These are phyloP conservation scores for Standfussiana lucernea DNA, from an alignment of 2,888 invertebrate genomes.

Conservation along the genomic window DNA sequence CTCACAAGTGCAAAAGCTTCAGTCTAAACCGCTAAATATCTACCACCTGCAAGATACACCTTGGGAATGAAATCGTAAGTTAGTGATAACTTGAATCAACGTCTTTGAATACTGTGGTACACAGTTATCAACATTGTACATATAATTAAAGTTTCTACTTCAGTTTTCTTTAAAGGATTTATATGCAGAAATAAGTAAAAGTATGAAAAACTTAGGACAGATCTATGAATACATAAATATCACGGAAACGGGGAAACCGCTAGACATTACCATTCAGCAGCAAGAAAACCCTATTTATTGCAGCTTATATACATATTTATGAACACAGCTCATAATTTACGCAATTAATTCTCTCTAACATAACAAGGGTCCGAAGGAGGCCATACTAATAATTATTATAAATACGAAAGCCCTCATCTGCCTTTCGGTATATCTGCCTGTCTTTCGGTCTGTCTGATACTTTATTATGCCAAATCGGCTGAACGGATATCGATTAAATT, in stretches of 20 bases:
- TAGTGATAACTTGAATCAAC: not conserved
- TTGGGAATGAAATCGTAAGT: not conserved
- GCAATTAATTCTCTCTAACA: constrained; percentile 28
- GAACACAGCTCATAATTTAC: constrained; percentile 17
- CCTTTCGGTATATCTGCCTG: not conserved
- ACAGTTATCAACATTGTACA: too few relatives aligned
- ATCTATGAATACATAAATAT: constrained; percentile 30
- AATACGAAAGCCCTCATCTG: not conserved
- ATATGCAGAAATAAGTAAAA: not conserved
- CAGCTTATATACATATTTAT: constrained; percentile 26
- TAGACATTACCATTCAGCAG: not conserved
- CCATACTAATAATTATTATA: not conserved
- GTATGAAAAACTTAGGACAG: constrained; percentile 16
- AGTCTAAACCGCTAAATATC: not conserved
- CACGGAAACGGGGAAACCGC: not conserved
- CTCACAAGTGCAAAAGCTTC: not conserved
- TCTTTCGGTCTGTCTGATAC: not conserved
- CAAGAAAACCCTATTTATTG: constrained; percentile 18
- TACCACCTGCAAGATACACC: not conserved
- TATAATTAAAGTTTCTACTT: not conserved
- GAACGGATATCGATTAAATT: not conserved
- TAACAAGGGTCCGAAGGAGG: constrained; percentile 11
- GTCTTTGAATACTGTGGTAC: not conserved
- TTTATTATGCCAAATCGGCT: not conserved
- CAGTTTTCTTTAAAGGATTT: constrained; percentile 1